phyloP scores from a whole-genome alignment of 2,113 vertebrate genomes.

The Lontra canadensis region DNA sequence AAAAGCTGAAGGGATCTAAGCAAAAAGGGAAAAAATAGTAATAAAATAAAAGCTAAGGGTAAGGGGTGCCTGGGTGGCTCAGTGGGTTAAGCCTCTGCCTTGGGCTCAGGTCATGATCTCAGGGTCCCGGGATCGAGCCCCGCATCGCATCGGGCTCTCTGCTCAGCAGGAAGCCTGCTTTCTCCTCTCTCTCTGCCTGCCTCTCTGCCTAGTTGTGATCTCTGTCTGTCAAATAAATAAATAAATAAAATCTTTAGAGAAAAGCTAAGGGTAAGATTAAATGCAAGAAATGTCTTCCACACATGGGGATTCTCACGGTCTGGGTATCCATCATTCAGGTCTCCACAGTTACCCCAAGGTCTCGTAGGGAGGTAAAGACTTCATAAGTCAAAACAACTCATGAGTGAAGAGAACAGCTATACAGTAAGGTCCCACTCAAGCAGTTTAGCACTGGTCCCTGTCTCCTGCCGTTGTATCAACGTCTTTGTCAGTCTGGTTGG shows the following conservation, averaged over 20 bases:
- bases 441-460: neutral
- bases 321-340: neutral
- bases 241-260: neutral
- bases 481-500: neutral
- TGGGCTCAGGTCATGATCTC: too few species aligned
- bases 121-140: too few species aligned
- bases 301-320: neutral
- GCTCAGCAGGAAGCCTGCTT: too few species aligned
- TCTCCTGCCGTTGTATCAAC: neutral
- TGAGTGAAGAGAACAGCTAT: neutral
- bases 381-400: neutral
- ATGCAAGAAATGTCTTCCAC: neutral
- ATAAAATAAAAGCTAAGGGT: neutral
- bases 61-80: too few species aligned
- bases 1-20: neutral
- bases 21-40: slow-evolving; percentile 3
- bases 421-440: neutral
- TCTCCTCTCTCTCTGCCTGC: too few species aligned
- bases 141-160: too few species aligned
- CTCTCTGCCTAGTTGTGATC: too few species aligned
- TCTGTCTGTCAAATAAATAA: too few species aligned
- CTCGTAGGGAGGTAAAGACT: neutral
- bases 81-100: too few species aligned
- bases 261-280: slow-evolving; percentile 15
- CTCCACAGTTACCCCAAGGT: neutral